Percentiles rank a stretch among this genome's conserved stretches.
phyloP scores from a whole-genome alignment of 1,140 invertebrate species.

The Sycophaga agraensis region DNA sequence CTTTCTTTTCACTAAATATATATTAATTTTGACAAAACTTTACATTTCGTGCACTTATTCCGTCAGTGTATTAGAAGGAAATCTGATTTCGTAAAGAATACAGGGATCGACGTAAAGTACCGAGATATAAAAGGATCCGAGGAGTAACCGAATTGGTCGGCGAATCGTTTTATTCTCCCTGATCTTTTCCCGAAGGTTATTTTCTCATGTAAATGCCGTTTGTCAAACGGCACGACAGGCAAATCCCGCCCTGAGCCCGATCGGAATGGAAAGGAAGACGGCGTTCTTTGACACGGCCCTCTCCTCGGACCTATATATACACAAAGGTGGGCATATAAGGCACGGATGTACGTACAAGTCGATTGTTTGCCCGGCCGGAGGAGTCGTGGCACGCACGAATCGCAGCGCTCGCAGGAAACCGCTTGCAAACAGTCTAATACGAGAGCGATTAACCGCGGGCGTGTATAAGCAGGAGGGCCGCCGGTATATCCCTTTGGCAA shows the following conservation, averaged over 20 bases:
- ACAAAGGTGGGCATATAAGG: no score
- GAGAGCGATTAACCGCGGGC: constrained; percentile 36
- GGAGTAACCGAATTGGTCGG: no score
- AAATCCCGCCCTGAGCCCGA: constrained; percentile 14
- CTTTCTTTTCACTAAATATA: no score
- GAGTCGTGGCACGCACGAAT: no score
- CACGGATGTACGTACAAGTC: constrained; percentile 16
- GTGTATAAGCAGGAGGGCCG: constrained; percentile 34
- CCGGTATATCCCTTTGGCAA: constrained; percentile 35
- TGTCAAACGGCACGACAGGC: constrained; percentile 22
- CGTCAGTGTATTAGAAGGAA: no score
- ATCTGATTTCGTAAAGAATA: no score
- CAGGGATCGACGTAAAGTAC: no score
- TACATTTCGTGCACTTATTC: no score
- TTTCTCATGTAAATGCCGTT: constrained; percentile 52
- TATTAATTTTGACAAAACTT: no score
- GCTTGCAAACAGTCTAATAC: constrained; percentile 32
- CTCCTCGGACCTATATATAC: no score
- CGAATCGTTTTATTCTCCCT: constrained; percentile 36
- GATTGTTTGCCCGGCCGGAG: background rate
- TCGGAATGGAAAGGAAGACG: constrained; percentile 5
- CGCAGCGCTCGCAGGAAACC: no score
- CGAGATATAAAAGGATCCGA: no score
- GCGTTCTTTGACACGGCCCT: constrained; percentile 10
- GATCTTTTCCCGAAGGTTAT: constrained; percentile 41